Percentiles rank a stretch among this genome's conserved stretches.
These are phyloP conservation scores for Stegostoma tigrinum DNA, from an alignment of 2,113 vertebrate species.

Conservation along the genomic window DNA sequence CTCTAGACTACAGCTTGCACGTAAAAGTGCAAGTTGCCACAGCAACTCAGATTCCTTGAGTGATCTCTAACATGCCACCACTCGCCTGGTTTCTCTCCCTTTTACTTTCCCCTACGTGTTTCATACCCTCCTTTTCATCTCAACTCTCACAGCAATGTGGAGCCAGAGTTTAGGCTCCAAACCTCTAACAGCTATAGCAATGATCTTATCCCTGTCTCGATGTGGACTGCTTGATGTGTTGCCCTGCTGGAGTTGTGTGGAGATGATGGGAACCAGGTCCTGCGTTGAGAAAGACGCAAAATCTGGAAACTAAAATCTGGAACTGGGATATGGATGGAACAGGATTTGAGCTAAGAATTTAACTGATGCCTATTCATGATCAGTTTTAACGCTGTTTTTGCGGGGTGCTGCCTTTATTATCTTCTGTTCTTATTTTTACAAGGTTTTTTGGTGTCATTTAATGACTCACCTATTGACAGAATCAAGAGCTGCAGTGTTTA, in stretches of 20 bases:
- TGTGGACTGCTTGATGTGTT: not conserved
- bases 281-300: not conserved
- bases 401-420: not conserved
- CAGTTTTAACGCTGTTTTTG: not conserved
- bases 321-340: not conserved
- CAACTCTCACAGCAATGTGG: not conserved
- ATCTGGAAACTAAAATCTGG: not conserved
- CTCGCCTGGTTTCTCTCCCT: not conserved
- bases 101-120: not conserved
- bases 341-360: not conserved
- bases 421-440: not conserved
- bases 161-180: not conserved
- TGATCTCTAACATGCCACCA: not conserved
- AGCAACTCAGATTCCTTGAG: not conserved
- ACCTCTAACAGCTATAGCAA: not conserved
- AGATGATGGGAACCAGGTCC: not conserved
- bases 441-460: not conserved
- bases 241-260: not conserved
- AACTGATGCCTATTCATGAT: not conserved
- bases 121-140: not conserved
- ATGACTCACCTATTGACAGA: too few relatives aligned
- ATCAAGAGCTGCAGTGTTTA: too few relatives aligned
- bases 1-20: not conserved
- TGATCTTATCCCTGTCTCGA: not conserved
- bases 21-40: not conserved